These are phyloP conservation scores for Pinna nobilis DNA, from an alignment of 1,140 invertebrate genomes.

Conservation along the genomic window DNA sequence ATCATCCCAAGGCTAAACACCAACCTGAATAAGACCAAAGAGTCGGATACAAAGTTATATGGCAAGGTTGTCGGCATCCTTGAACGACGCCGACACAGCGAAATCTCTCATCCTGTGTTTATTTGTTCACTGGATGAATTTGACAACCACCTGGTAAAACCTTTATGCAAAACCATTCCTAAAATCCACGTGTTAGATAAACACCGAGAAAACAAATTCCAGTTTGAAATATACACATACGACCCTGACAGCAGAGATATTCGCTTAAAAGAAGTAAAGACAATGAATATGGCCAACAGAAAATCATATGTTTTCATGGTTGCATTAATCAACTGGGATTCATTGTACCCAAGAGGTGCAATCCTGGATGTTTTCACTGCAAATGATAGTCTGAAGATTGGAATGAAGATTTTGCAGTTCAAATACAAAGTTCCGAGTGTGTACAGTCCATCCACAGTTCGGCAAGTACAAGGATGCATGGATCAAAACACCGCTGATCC, in stretches of 20 bases:
- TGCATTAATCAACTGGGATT: conserved; percentile 35
- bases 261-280: background rate
- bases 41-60: conserved; percentile 21
- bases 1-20: conserved; percentile 24
- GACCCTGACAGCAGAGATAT: conserved; percentile 15
- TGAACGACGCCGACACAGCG: conserved; percentile 30
- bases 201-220: conserved; percentile 22
- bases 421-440: conserved; percentile 21
- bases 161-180: conserved; percentile 57
- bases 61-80: conserved; percentile 58
- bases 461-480: background rate
- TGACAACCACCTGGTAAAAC: conserved; percentile 56
- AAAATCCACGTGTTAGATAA: conserved; percentile 53
- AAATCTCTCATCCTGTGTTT: conserved; percentile 48
- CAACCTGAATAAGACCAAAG: background rate
- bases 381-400: conserved; percentile 3
- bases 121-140: conserved; percentile 54
- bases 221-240: conserved; percentile 45
- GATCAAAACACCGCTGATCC: background rate
- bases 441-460: conserved; percentile 24
- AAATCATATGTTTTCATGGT: conserved; percentile 21
- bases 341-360: conserved; percentile 34
- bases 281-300: background rate
- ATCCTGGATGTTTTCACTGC: conserved; percentile 19
- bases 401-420: conserved; percentile 14